A percentile compares a stretch with the other conserved stretches of the same genome.
Conservation (phyloP, 2,888 invertebrate species). For the Drosophila kuntzei region DNA sequence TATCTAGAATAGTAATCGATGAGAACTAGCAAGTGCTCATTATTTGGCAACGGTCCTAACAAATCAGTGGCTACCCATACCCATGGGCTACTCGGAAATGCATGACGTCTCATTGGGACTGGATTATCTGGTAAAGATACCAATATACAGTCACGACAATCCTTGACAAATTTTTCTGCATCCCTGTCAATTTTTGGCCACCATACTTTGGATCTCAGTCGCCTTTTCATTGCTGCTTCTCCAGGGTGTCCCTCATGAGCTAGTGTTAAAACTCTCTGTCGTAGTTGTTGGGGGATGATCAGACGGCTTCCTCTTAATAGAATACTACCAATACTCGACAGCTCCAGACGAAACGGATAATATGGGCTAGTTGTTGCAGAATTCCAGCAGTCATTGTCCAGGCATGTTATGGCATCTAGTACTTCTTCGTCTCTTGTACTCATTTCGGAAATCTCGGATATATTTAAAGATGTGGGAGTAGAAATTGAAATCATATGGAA, state of each 20-base stretch:
- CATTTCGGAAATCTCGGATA: background rate
- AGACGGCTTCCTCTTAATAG: background rate
- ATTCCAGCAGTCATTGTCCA: background rate
- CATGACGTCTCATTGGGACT: background rate
- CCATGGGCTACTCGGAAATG: background rate
- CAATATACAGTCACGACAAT: background rate
- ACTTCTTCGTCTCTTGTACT: background rate
- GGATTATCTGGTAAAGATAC: background rate
- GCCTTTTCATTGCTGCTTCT: background rate
- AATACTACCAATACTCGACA: background rate
- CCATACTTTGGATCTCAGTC: background rate
- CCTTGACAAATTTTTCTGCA: background rate
- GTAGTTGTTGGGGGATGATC: background rate
- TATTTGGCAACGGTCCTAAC: background rate
- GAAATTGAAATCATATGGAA: too few species aligned
- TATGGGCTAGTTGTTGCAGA: too few species aligned
- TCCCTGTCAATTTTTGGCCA: background rate
- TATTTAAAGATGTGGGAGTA: background rate
- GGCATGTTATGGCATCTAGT: background rate
- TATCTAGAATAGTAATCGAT: constrained; percentile 9
- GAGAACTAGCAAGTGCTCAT: background rate
- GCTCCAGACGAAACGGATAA: too few species aligned
- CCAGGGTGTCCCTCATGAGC: background rate
- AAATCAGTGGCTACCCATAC: background rate
- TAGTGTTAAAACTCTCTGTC: background rate